Conservation (phyloP, 2,113 vertebrate genomes). For the Syrrhaptes paradoxus region DNA sequence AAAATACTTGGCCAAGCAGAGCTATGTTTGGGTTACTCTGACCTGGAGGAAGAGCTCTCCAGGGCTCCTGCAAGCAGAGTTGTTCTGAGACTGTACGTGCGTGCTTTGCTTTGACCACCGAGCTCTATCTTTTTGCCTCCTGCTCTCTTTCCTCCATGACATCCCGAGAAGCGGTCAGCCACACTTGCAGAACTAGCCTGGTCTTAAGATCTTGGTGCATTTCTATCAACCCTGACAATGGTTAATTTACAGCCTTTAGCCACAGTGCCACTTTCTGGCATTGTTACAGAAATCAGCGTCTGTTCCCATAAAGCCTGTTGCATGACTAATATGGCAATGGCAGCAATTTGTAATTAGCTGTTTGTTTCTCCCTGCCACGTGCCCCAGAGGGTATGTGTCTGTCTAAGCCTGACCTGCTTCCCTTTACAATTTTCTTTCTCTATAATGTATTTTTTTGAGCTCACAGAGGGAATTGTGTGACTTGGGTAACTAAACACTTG, state of each 20-base stretch:
- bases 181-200: background rate
- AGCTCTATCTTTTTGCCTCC: background rate
- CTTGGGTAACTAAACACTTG: background rate
- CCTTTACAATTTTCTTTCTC: background rate
- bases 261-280: slow-evolving; percentile 11
- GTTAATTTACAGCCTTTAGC: slow-evolving; percentile 14
- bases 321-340: slow-evolving; percentile 27
- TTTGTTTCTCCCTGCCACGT: background rate
- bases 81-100: rapidly evolving
- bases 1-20: background rate
- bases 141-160: background rate
- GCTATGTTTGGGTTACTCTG: background rate
- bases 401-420: background rate
- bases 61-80: background rate
- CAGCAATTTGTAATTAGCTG: slow-evolving; percentile 26
- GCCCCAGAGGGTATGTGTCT: background rate
- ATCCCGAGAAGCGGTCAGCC: background rate
- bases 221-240: background rate
- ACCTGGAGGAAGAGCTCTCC: background rate
- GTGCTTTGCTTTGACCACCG: background rate
- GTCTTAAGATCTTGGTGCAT: background rate
- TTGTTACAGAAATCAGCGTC: background rate
- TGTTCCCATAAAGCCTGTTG: slow-evolving; percentile 38
- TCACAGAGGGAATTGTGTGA: background rate
- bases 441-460: background rate